Percentiles rank a stretch among this genome's conserved stretches.
Evolutionary conservation across 2,888 invertebrate genomes (phyloP).

Genomic region (Psylliodes chrysocephalus): DNA sequence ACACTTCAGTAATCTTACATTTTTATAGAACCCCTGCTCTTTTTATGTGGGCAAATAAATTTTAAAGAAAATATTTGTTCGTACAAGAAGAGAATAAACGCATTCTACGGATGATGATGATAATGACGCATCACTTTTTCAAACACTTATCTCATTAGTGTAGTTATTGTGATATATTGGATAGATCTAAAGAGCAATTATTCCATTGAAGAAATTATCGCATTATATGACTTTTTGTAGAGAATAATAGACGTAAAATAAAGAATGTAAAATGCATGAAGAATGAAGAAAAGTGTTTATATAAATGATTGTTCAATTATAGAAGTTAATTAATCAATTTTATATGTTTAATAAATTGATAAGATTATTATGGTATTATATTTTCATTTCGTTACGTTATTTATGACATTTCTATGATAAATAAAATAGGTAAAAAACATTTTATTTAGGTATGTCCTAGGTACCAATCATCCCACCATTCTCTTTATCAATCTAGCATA

Average conservation of each 20-base stretch:
- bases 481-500: no score
- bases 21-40: constrained; percentile 20
- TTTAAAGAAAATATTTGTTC: constrained; percentile 22
- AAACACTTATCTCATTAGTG: constrained; percentile 23
- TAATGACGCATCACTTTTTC: constrained; percentile 17
- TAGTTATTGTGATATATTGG: constrained; percentile 23
- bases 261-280: not conserved
- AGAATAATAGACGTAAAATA: not conserved
- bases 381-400: no score
- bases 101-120: not conserved
- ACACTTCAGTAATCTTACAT: constrained; percentile 11
- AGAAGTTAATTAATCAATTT: not conserved
- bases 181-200: constrained; percentile 22
- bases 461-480: no score
- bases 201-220: constrained; percentile 16
- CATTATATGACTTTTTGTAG: not conserved
- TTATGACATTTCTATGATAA: no score
- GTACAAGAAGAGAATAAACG: constrained; percentile 9
- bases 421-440: no score
- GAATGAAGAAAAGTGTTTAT: not conserved
- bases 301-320: not conserved
- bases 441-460: no score
- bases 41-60: constrained; percentile 12
- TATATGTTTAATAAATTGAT: no score
- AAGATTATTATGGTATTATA: no score